Evolutionary conservation across 2,888 invertebrate genomes (phyloP).

Genomic region (Gari tellinella): DNA sequence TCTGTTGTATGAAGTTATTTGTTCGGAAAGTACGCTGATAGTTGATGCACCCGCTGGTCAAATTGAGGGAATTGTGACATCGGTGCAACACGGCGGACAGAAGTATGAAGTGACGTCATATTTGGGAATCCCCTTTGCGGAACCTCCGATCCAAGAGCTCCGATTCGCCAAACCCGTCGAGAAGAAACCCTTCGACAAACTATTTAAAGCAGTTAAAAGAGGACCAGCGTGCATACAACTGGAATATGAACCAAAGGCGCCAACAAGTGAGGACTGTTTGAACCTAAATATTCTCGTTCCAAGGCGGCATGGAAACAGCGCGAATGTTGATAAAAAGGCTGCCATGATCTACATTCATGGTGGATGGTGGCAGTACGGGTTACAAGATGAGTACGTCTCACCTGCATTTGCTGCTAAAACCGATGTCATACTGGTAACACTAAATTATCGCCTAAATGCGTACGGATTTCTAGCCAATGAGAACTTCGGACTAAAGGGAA

Average conservation of each 20-base stretch:
- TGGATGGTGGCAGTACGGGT: slow-evolving; percentile 74
- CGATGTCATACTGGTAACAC: slow-evolving; percentile 85
- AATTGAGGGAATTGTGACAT: too few species aligned
- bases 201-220: too few species aligned
- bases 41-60: too few species aligned
- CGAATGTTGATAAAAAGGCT: slow-evolving; percentile 74
- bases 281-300: slow-evolving; percentile 45
- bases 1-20: too few species aligned
- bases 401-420: slow-evolving; percentile 70
- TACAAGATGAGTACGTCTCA: slow-evolving; percentile 81
- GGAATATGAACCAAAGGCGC: not conserved
- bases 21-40: too few species aligned
- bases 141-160: too few species aligned
- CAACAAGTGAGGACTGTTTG: slow-evolving; percentile 45
- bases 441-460: slow-evolving; percentile 85
- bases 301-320: slow-evolving; percentile 3
- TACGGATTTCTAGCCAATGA: slow-evolving; percentile 85
- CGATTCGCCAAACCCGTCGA: too few species aligned
- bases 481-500: slow-evolving; percentile 85
- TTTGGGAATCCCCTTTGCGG: too few species aligned
- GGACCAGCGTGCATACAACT: too few species aligned
- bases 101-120: too few species aligned
- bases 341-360: slow-evolving; percentile 86
- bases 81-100: too few species aligned
- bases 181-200: too few species aligned